Evolutionary conservation across 2,797 vertebrate species (phyloP).

Genomic region (Chromis chromis): DNA sequence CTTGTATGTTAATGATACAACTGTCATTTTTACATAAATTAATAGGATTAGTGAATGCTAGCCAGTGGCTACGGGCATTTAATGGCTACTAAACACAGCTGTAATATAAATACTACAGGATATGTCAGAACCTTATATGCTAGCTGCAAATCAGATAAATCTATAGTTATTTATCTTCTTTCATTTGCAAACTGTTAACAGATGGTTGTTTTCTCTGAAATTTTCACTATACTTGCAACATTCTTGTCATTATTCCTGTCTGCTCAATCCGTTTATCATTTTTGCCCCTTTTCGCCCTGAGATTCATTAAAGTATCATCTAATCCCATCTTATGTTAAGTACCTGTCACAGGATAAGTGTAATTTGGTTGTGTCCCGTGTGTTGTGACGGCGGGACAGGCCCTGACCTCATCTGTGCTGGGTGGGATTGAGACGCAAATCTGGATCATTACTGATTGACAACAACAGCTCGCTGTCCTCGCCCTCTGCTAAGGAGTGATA

Average conservation of each 20-base stretch:
- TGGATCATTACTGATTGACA: slow-evolving; percentile 68
- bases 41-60: neutral
- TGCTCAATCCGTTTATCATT: slow-evolving; percentile 30
- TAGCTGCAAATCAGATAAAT: neutral
- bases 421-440: slow-evolving; percentile 71
- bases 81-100: neutral
- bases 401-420: slow-evolving; percentile 65
- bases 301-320: slow-evolving; percentile 57
- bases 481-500: slow-evolving; percentile 60
- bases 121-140: neutral
- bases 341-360: slow-evolving; percentile 55
- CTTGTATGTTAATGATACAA: too few relatives aligned
- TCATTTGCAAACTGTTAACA: neutral
- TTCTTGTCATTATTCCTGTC: neutral
- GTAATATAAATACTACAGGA: neutral
- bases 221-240: slow-evolving; percentile 1
- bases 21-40: neutral
- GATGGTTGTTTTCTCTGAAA: neutral
- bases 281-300: slow-evolving; percentile 30
- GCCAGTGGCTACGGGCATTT: neutral
- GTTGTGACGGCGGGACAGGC: slow-evolving; percentile 39
- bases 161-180: neutral
- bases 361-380: slow-evolving; percentile 43
- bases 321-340: slow-evolving; percentile 62
- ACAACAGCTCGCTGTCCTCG: slow-evolving; percentile 54